Percentiles rank a stretch among this genome's conserved stretches.
These are phyloP conservation scores for Neoseiulus cucumeris DNA, from an alignment of 1,140 invertebrate genomes.

Conservation along the genomic window DNA sequence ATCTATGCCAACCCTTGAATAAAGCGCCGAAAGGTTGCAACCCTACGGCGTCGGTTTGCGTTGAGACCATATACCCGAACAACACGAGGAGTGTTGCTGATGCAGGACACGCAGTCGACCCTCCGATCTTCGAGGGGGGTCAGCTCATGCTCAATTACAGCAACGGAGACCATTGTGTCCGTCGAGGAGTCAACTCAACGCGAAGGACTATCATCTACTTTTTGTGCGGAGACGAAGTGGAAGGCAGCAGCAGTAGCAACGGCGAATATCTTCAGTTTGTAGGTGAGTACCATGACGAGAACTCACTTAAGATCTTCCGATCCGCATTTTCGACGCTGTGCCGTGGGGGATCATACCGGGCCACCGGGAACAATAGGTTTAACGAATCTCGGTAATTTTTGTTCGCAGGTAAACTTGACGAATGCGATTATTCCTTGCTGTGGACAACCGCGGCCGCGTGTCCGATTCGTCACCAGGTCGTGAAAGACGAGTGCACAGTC, in stretches of 20 bases:
- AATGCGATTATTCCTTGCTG: conserved; percentile 24
- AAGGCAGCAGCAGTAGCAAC: no score
- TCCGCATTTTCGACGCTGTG: no score
- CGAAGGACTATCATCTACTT: conserved; percentile 25
- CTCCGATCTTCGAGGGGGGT: conserved; percentile 16
- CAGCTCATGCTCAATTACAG: conserved; percentile 23
- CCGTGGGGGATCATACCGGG: no score
- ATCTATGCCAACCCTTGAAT: conserved; percentile 25
- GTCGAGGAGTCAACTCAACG: conserved; percentile 17
- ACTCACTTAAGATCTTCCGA: no score
- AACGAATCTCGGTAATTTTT: no score
- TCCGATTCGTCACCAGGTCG: conserved; percentile 15
- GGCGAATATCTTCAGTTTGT: conserved; percentile 9
- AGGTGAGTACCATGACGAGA: not conserved
- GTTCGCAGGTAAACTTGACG: conserved; percentile 17
- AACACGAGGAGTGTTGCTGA: conserved; percentile 16
- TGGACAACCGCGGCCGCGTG: conserved; percentile 26
- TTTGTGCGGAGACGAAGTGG: conserved; percentile 20
- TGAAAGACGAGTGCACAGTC: conserved; percentile 21
- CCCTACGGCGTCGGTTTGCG: conserved; percentile 23
- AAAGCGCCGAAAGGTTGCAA: conserved; percentile 20
- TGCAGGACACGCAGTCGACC: conserved; percentile 18
- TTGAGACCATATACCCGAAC: conserved; percentile 20
- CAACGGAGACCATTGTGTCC: conserved; percentile 20
- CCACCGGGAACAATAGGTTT: no score